Evolutionary conservation across 2,797 vertebrate genomes (phyloP), one percentile per base, ranked within the genome.

Genomic region (Scomberomorus guttatus): DNA sequence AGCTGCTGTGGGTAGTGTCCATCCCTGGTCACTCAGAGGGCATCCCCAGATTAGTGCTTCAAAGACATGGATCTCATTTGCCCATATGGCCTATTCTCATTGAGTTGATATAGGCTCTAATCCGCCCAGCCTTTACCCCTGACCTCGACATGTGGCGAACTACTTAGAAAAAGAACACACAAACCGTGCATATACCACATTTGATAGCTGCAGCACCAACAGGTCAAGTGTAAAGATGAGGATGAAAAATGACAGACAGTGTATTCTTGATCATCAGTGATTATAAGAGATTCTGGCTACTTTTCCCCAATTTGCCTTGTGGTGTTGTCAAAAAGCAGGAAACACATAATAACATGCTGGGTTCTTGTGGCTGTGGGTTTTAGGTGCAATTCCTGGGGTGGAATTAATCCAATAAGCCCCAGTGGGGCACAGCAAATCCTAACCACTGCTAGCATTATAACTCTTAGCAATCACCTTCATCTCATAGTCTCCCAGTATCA

Each of bases 21-120:
- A 92, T 94, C 89, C 81, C 83, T 86, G 90, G 94, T 94, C 93
- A 93, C 72, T 81, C 86, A 85, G 89, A 94, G 94, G 93, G 87
- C 94, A 95, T 87, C 68, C 71, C 76, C 88, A 94, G 94, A 94
- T 95, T 95, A 95, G 91, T 89, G 89, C 87, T 87, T 89, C 78
- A 79, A 58, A 62, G 90, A 91, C 93, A 94, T 95, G 91, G 89
- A 94, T 94, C 92, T 92, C 89, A 93, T 94, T 93, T 88, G 89
- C 88, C 93, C 93, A 93, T 94, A 95, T 93, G 92, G 92, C 90
- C 90, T 92, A 81, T 90, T 92, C 86, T 91, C 91, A 92, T 93
- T 90, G 90, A 94, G 89, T 90, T 69, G 73, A 92, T 91, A 93
- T 89, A 90, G 90, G 83, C 86, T 89, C 83, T 94, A 94, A 94